Base-by-base conservation (phyloP, 2,888 invertebrate species). In the Phengaris arion region DNA sequence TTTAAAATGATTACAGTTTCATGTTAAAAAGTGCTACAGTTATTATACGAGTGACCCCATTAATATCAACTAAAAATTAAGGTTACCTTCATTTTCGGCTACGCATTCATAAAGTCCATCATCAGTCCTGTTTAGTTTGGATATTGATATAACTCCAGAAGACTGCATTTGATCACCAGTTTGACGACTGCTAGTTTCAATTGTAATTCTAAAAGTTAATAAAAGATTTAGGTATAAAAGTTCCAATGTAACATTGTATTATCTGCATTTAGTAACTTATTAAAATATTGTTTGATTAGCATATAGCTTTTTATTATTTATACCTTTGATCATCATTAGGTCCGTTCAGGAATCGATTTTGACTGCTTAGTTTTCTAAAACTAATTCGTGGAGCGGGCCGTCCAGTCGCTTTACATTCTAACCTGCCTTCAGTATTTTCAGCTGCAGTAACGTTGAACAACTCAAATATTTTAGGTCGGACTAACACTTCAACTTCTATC, bases 81-180 rank as follows among this genome's bases (percentile, higher is more conserved):
- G 48, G 52, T 8, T 75, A 93, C 93, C 97, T 83, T 95, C 95
- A 84, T 98, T 98, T 82, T 95, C 94, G 6, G 98, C 98, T 74
- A 97, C 94, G 85, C 98, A 98, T 84, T 97, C 97, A 86, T 98
- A 98, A 9, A 98, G 93, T 0, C 98, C 98, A 87, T 98, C 98
- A 87, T 98, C 97, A 3, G 94, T 94, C 78, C 97, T 94, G 74
- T 94, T 94, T 13, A 96, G 84, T 74, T 95, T 94, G 0, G 94
- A 86, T 81, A 98, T 96, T 55, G 94, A 95, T 77, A 98, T 90
- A 2, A 95, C 95, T 48, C 96, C 97, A 74, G 94, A 93, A 2
- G 92, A 88, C 79, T 93, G 89, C 87, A 93, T 92, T 80, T 93
- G 93, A 81, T 93, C 93, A 46, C 93, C 93, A 46, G 87, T 89